Evolutionary conservation across 1,140 invertebrate genomes (phyloP).

Genomic region (Protaetia brevitarsis): DNA sequence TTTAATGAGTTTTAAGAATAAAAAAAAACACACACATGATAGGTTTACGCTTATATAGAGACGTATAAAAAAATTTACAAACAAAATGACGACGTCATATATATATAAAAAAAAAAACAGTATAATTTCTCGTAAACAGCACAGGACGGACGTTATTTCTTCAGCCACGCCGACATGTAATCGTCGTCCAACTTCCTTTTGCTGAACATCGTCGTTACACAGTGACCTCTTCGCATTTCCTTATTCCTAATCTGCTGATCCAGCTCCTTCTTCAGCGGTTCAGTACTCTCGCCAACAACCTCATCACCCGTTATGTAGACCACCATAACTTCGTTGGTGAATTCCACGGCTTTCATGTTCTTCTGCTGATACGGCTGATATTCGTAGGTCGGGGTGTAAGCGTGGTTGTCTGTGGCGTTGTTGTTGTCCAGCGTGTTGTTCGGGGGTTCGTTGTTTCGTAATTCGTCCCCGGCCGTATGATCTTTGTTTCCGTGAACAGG

Average conservation of each 20-base stretch:
- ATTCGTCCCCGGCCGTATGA: slow-evolving; percentile 27
- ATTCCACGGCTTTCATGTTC: slow-evolving; percentile 30
- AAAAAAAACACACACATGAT: too few species aligned
- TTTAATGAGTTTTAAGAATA: too few species aligned
- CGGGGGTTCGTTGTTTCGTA: not conserved
- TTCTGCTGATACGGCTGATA: slow-evolving; percentile 30
- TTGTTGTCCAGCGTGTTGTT: not conserved
- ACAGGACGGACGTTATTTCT: slow-evolving; percentile 20
- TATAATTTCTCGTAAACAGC: too few species aligned
- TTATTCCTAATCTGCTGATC: slow-evolving; percentile 37
- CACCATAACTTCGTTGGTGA: slow-evolving; percentile 33
- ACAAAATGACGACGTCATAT: too few species aligned
- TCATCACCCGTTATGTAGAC: slow-evolving; percentile 35
- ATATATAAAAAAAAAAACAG: too few species aligned
- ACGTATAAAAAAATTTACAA: too few species aligned
- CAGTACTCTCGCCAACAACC: slow-evolving; percentile 29
- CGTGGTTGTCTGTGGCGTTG: not conserved
- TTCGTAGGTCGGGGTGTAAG: slow-evolving; percentile 23
- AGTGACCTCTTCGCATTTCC: slow-evolving; percentile 33
- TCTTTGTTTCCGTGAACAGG: slow-evolving; percentile 25
- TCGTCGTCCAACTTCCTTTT: slow-evolving; percentile 23
- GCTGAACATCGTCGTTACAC: slow-evolving; percentile 25
- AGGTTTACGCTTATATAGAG: too few species aligned
- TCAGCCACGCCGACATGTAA: slow-evolving; percentile 30
- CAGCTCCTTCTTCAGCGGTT: slow-evolving; percentile 34